Base-by-base conservation (phyloP, 1,140 invertebrate species). In the Eriocheir sinensis region DNA sequence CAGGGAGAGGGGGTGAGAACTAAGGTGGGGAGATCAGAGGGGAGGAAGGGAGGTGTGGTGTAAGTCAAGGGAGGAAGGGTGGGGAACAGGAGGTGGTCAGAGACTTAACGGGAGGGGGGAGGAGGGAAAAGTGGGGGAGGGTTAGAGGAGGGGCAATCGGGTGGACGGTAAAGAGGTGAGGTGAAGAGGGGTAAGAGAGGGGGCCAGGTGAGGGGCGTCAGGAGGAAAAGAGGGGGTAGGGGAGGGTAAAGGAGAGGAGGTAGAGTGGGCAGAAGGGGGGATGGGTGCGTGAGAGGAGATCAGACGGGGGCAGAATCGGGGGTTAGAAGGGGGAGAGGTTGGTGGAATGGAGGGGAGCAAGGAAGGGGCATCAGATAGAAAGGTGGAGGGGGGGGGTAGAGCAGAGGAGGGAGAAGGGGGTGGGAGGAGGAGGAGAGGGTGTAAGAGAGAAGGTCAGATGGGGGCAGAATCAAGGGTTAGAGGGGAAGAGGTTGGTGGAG, bases 241-340 rank as follows among this genome's bases (percentile, higher is more conserved):
- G n/a, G 60, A 15, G n/a, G 60, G n/a, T n/a, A 72, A 15, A n/a
- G 60, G 60, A 72, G 60, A n/a, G n/a, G n/a, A 72, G 60, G n/a
- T 15, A n/a, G 60, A 72, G n/a, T 15, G n/a, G 12, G 12, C 60
- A 15, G 60, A 72, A 72, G 60, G 12, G n/a, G 12, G n/a, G 12
- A 72, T n/a, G 60, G 60, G 60, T n/a, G n/a, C n/a, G n/a, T n/a
- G n/a, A n/a, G 60, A 72, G 60, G n/a, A 72, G 60, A 15, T 72
- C 12, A 72, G 60, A 72, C 12, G 60, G 60, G n/a, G 60, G 60
- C 12, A n/a, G 60, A 72, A 72, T 72, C 60, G 60, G n/a, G 12
- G 60, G 60, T 15, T 72, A 72, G 60, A 15, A 72, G 60, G 60
- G 60, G n/a, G 60, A n/a, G 60, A n/a, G n/a, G 60, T 15, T 15